Percentiles rank a stretch among this genome's conserved stretches.
Evolutionary conservation across 2,888 invertebrate genomes (phyloP).

Genomic region (Rotaria socialis): DNA sequence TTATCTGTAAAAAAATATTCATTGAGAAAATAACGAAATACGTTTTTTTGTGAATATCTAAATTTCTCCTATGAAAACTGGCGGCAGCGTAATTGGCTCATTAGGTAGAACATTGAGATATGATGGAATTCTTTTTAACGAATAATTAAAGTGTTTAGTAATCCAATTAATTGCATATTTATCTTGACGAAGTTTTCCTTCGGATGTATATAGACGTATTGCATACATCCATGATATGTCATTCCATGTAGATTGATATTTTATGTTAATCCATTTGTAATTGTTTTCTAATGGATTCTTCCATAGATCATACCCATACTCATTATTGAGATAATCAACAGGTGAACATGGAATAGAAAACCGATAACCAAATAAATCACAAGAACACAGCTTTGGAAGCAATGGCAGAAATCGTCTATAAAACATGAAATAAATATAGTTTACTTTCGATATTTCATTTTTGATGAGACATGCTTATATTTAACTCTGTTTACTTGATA

Average conservation of each 20-base stretch:
- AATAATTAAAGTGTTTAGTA: not conserved
- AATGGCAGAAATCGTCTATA: constrained; percentile 14
- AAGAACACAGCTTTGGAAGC: constrained; percentile 36
- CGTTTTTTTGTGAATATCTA: not conserved
- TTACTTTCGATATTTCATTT: too few species aligned
- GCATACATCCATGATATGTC: constrained; percentile 38
- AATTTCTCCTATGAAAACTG: not conserved
- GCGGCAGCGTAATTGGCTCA: not conserved
- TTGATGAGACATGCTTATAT: constrained; percentile 17
- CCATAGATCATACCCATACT: constrained; percentile 35
- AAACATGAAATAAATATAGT: too few species aligned
- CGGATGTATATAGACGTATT: constrained; percentile 15
- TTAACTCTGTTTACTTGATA: constrained; percentile 41
- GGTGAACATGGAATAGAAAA: constrained; percentile 38
- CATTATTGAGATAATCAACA: constrained; percentile 38
- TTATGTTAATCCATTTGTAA: constrained; percentile 36
- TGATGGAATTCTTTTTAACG: not conserved
- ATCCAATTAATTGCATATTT: constrained; percentile 28
- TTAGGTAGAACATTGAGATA: not conserved
- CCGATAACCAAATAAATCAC: constrained; percentile 36
- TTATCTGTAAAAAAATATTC: too few species aligned
- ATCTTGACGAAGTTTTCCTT: constrained; percentile 34
- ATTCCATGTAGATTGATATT: constrained; percentile 28
- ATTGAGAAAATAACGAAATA: too few species aligned
- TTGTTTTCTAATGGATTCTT: constrained; percentile 28